Evolutionary conservation across 2,888 invertebrate genomes (phyloP), one percentile per base, ranked within the genome.

Genomic region (Sialis lutaria): DNA sequence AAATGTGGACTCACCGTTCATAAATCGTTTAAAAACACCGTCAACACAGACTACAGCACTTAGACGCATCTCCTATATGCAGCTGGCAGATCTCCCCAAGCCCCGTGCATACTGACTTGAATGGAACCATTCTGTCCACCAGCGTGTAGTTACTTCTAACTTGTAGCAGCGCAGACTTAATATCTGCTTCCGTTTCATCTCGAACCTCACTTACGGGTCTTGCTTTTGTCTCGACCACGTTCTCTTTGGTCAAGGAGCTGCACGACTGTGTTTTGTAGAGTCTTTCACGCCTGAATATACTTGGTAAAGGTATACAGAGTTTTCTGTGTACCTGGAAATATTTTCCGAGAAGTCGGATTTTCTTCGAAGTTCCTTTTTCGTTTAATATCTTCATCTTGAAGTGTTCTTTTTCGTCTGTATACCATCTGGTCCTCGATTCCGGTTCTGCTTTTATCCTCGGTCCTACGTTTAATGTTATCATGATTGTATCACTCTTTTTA

Each of bases 301-400:
- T 71, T 1, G 76, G 73, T 49, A 77, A 55, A 3, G 77, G 77
- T 49, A 75, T 68, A 58, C 74, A 77, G n/a, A 77, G 60, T 60
- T 75, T 75, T 57, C 73, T 74, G 56, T 77, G 76, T 46, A 81
- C 75, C 50, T 79, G 79, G 59, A 81, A 77, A 56, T 79, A 81
- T 50, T 77, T 75, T 42, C 77, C 77, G 40, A 81, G 65, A 53
- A 80, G 64, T 13, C 72, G 69, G 61, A 74, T 73, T 59, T 74
- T 77, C 62, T 66, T 71, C 56, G 66, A 66, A 41, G 58, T 54
- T 43, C 57, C 53, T 49, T 55, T 53, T 41, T 60, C 56, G 58
- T 58, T 58, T 57, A 62, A 53, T 46, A 60, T 44, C 50, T 59
- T 61, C 37, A 49, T 45, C 45, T 57, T 58, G 47, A 54, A 55